Evolutionary conservation across 2,888 invertebrate species (phyloP).

Genomic region (Eupithecia vulgata): DNA sequence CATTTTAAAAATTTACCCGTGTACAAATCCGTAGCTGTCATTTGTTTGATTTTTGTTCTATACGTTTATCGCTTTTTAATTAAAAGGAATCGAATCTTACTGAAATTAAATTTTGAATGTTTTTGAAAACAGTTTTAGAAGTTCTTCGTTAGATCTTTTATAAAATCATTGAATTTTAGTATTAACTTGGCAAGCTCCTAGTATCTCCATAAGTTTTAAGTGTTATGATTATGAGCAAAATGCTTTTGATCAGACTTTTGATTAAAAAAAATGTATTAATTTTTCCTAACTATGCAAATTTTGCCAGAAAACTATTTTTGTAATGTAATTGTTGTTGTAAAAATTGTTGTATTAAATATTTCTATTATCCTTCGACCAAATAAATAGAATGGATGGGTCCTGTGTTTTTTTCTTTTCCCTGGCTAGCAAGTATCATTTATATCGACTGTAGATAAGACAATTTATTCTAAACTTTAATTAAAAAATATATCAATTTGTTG

Average conservation of each 20-base stretch:
- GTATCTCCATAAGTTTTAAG: slow-evolving; percentile 19
- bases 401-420: slow-evolving; percentile 29
- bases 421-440: not conserved
- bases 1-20: no score
- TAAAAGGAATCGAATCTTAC: no score
- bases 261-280: slow-evolving; percentile 26
- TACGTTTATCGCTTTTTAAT: not conserved
- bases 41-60: not conserved
- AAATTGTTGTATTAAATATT: slow-evolving; percentile 25
- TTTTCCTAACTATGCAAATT: slow-evolving; percentile 25
- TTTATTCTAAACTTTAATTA: not conserved
- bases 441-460: not conserved
- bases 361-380: slow-evolving; percentile 35
- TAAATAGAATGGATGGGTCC: slow-evolving; percentile 31
- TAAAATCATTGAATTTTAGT: not conserved
- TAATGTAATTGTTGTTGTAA: slow-evolving; percentile 34
- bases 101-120: no score
- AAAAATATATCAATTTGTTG: no score
- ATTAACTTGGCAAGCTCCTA: slow-evolving; percentile 23
- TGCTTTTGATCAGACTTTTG: slow-evolving; percentile 20
- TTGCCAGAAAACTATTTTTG: slow-evolving; percentile 31
- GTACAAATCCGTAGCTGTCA: not conserved
- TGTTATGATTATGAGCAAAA: slow-evolving; percentile 30
- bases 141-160: not conserved
- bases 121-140: not conserved